Evolutionary conservation across 2,888 invertebrate genomes (phyloP).

Genomic region (Rhogogaster chlorosoma): DNA sequence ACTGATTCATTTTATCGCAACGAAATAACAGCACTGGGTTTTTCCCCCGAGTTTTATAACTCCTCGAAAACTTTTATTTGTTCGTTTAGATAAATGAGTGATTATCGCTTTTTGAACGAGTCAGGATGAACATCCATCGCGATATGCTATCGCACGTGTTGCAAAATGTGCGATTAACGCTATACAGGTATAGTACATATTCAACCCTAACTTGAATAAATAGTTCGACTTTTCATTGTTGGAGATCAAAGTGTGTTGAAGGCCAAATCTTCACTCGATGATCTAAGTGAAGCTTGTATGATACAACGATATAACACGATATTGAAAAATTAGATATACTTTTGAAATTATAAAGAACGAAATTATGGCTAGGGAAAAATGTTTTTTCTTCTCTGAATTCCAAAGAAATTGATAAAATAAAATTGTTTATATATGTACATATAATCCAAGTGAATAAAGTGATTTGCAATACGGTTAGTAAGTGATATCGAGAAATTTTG

Average conservation of each 20-base stretch:
- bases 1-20: not conserved
- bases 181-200: not conserved
- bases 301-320: too few relatives aligned
- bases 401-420: too few relatives aligned
- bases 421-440: too few relatives aligned
- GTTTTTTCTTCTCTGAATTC: too few relatives aligned
- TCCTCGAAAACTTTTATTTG: not conserved
- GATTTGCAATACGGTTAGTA: too few relatives aligned
- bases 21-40: not conserved
- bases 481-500: too few relatives aligned
- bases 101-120: not conserved
- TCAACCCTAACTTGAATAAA: not conserved
- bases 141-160: conserved; percentile 12
- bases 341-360: too few relatives aligned
- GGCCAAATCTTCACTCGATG: not conserved
- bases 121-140: not conserved
- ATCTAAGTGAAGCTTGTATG: too few relatives aligned
- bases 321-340: too few relatives aligned
- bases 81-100: not conserved
- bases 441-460: too few relatives aligned
- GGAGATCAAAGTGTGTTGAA: too few relatives aligned
- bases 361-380: too few relatives aligned
- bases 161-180: not conserved
- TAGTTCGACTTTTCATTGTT: not conserved
- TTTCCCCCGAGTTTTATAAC: not conserved